phyloP scores from a whole-genome alignment of 2,888 invertebrate species.

The Schizotus pectinicornis region DNA sequence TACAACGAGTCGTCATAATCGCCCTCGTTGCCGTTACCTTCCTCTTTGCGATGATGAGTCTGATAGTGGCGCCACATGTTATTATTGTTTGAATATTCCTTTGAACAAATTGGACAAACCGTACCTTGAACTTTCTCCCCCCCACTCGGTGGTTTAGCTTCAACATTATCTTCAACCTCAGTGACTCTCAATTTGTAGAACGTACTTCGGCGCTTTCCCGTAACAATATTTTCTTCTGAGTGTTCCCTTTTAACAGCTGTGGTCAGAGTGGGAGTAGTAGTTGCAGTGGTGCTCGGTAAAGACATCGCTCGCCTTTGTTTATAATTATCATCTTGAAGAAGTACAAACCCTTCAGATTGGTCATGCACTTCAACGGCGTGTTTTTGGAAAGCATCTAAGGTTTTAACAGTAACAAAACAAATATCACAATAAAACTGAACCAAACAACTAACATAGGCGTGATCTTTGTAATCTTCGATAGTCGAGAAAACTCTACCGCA shows the following conservation, averaged over 20 bases:
- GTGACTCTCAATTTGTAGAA: constrained; percentile 28
- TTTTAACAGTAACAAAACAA: constrained; percentile 49
- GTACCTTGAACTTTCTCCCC: constrained; percentile 16
- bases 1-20: constrained; percentile 64
- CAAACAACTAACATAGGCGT: constrained; percentile 51
- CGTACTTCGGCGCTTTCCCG: constrained; percentile 36
- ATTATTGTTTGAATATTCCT: constrained; percentile 63
- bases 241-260: constrained; percentile 30
- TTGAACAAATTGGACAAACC: constrained; percentile 63
- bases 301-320: constrained; percentile 28
- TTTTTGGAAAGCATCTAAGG: constrained; percentile 49
- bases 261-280: constrained; percentile 8
- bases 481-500: constrained; percentile 48
- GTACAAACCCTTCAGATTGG: constrained; percentile 48
- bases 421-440: constrained; percentile 55
- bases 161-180: constrained; percentile 46
- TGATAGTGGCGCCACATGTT: constrained; percentile 67
- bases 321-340: constrained; percentile 49
- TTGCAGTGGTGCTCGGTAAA: constrained; percentile 11
- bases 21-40: constrained; percentile 52
- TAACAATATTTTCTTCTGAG: constrained; percentile 33
- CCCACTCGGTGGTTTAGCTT: constrained; percentile 14
- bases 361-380: constrained; percentile 52
- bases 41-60: constrained; percentile 52
- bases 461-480: constrained; percentile 51